These are phyloP conservation scores for Ips nitidus DNA, from an alignment of 1,140 invertebrate species.

Conservation along the genomic window DNA sequence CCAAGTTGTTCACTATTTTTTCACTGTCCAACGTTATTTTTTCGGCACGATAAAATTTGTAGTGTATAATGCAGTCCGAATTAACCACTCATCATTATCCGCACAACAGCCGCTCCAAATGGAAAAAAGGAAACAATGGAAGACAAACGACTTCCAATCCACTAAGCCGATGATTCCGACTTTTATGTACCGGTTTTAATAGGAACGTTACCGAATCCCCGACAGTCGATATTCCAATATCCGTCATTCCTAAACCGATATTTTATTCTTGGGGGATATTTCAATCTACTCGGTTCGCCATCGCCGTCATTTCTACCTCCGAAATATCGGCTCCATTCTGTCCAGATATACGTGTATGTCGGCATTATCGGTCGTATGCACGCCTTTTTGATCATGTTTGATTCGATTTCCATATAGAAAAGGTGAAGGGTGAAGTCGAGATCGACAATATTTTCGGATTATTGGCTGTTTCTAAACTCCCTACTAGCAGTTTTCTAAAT, in stretches of 20 bases:
- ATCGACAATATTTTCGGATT: conserved; percentile 8
- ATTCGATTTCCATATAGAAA: conserved; percentile 14
- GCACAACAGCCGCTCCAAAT: not conserved
- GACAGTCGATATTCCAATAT: conserved; percentile 20
- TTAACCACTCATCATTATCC: not conserved
- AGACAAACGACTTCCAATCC: conserved; percentile 21
- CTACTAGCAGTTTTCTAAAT: too few species aligned
- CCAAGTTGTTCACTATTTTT: too few species aligned
- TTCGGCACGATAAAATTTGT: too few species aligned
- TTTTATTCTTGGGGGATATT: conserved; percentile 22
- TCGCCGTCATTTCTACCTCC: conserved; percentile 14
- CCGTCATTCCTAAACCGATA: conserved; percentile 19
- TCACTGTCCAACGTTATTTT: too few species aligned
- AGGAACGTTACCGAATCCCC: conserved; percentile 8
- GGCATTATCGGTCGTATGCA: conserved; percentile 17
- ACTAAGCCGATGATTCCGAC: conserved; percentile 19
- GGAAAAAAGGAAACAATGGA: conserved; percentile 16
- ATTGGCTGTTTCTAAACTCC: too few species aligned
- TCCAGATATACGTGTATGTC: conserved; percentile 8
- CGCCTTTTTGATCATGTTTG: conserved; percentile 14
- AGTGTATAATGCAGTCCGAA: not conserved
- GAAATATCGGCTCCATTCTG: conserved; percentile 24
- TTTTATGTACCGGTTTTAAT: conserved; percentile 13
- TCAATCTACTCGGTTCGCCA: conserved; percentile 19
- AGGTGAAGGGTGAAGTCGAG: conserved; percentile 9